Evolutionary conservation across 2,113 vertebrate genomes (phyloP).

Genomic region (Rissa tridactyla): DNA sequence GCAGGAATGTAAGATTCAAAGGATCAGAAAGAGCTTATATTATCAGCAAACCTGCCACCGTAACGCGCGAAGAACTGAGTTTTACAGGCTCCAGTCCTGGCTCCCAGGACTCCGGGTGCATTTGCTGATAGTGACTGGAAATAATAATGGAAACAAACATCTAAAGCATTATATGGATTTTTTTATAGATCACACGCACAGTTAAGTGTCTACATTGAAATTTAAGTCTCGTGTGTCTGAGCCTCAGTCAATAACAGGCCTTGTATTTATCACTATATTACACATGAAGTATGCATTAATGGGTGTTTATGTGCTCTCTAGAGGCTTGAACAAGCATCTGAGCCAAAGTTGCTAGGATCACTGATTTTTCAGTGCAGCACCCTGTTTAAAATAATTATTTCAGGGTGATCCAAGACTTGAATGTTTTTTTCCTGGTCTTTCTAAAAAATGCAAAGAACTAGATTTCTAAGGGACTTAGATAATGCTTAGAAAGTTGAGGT

Average conservation of each 20-base stretch:
- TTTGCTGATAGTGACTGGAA: neutral
- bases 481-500: neutral
- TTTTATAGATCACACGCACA: neutral
- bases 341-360: neutral
- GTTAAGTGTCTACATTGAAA: neutral
- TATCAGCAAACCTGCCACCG: neutral
- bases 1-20: neutral
- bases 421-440: neutral
- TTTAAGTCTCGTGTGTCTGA: neutral
- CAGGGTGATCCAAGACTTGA: neutral
- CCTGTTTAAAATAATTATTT: neutral
- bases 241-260: neutral
- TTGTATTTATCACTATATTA: neutral
- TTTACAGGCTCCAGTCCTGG: neutral
- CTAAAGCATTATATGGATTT: neutral
- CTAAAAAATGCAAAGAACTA: neutral
- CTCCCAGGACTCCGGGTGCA: accelerated
- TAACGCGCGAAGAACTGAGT: neutral
- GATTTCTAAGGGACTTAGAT: neutral
- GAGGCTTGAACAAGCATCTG: neutral
- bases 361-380: neutral
- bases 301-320: neutral
- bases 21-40: neutral
- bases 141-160: neutral
- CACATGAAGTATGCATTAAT: neutral